A percentile compares a stretch with the other conserved stretches of the same genome.
These are phyloP conservation scores for Apotomis betuletana DNA, from an alignment of 2,888 invertebrate species.

Conservation along the genomic window DNA sequence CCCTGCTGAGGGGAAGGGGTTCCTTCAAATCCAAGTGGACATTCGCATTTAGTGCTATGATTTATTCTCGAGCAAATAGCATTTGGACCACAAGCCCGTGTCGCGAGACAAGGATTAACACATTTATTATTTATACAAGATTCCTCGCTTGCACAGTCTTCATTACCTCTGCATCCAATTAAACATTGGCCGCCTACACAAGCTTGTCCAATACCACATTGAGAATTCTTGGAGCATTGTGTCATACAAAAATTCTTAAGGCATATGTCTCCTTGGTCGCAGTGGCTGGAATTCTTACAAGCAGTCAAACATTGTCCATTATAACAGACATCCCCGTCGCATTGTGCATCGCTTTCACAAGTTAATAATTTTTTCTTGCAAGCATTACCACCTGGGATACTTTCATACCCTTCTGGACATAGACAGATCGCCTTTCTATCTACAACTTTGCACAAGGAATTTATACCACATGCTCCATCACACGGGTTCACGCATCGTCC, in stretches of 20 bases:
- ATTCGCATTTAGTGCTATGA: conserved; percentile 90
- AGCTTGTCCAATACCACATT: conserved; percentile 91
- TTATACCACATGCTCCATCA: conserved; percentile 91
- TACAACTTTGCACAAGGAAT: conserved; percentile 91
- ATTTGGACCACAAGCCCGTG: conserved; percentile 92
- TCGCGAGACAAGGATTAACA: conserved; percentile 90
- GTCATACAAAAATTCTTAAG: conserved; percentile 89
- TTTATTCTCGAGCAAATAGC: conserved; percentile 90
- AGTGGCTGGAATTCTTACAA: conserved; percentile 90
- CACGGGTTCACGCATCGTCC: conserved; percentile 92
- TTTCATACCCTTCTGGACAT: conserved; percentile 90
- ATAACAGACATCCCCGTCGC: conserved; percentile 90
- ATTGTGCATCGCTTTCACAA: conserved; percentile 89
- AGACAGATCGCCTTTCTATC: conserved; percentile 90
- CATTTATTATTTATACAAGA: conserved; percentile 94
- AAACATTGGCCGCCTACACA: conserved; percentile 91
- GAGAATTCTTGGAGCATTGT: conserved; percentile 91
- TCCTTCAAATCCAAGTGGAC: conserved; percentile 93
- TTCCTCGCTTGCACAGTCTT: conserved; percentile 89
- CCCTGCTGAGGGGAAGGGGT: conserved; percentile 95
- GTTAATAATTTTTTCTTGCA: conserved; percentile 88
- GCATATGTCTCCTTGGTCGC: conserved; percentile 91
- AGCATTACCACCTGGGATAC: conserved; percentile 82
- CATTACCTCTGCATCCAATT: conserved; percentile 92
- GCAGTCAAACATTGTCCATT: conserved; percentile 93